Evolutionary conservation across 2,888 invertebrate species (phyloP).

Genomic region (Diploptera punctata): DNA sequence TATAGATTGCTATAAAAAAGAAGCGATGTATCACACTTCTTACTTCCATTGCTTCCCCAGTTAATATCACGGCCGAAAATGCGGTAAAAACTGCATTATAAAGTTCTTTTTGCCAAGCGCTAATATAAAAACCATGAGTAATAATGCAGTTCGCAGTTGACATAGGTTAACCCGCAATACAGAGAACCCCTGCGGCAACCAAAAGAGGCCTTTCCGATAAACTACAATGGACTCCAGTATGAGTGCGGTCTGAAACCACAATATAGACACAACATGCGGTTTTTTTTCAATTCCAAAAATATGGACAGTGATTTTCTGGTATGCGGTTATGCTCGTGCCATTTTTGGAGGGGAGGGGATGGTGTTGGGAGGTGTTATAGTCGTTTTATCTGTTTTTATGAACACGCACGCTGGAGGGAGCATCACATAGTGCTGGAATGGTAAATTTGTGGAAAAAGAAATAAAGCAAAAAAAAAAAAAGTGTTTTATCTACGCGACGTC

Average conservation of each 20-base stretch:
- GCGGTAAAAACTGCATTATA: too few relatives aligned
- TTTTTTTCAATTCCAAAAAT: constrained; percentile 4
- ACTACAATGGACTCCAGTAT: neutral
- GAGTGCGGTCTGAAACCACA: neutral
- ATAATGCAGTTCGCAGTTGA: too few relatives aligned
- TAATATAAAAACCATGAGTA: too few relatives aligned
- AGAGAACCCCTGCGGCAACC: neutral
- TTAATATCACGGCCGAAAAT: too few relatives aligned
- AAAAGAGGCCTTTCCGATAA: neutral
- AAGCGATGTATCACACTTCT: too few relatives aligned
- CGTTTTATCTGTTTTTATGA: neutral
- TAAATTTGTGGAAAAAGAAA: neutral
- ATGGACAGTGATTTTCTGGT: constrained; percentile 8
- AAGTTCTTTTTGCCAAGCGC: too few relatives aligned
- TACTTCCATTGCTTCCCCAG: too few relatives aligned
- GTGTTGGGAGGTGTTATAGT: neutral
- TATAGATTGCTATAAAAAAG: too few relatives aligned
- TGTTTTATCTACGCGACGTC: neutral
- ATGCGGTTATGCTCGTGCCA: neutral
- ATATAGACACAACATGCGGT: neutral
- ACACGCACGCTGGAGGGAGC: neutral
- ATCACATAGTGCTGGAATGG: neutral
- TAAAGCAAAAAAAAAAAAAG: neutral
- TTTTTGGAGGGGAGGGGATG: neutral
- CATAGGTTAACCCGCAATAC: neutral